Evolutionary conservation across 2,797 vertebrate genomes (phyloP).

Genomic region (Sebastes umbrosus): DNA sequence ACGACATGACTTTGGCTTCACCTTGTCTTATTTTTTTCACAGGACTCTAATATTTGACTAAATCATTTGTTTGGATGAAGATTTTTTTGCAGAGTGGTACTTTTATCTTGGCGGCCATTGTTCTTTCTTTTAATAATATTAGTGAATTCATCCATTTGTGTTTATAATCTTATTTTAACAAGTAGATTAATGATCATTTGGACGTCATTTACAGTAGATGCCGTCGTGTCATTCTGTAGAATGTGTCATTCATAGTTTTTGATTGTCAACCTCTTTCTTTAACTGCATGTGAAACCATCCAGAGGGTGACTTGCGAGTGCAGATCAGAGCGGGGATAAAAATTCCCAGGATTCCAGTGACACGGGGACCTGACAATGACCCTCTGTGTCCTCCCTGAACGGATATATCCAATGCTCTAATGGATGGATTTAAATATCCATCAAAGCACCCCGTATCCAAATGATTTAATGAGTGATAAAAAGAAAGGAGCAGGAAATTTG

Average conservation of each 20-base stretch:
- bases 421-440: constrained; percentile 17
- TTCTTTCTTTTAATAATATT: background rate
- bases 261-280: background rate
- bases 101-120: background rate
- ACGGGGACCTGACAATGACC: constrained; percentile 42
- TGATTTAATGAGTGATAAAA: background rate
- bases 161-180: background rate
- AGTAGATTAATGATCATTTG: background rate
- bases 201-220: background rate
- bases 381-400: constrained; percentile 33
- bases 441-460: background rate
- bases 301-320: constrained; percentile 17
- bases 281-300: constrained; percentile 29
- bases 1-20: background rate
- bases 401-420: background rate
- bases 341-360: constrained; percentile 59
- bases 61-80: background rate
- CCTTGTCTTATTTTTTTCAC: background rate
- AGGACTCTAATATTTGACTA: background rate
- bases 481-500: background rate
- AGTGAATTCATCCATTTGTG: background rate
- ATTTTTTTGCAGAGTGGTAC: background rate
- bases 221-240: background rate
- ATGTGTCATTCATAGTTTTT: background rate
- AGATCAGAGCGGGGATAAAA: constrained; percentile 50